Base-by-base conservation (phyloP, 2,888 invertebrate genomes). In the Saturnia pavonia region DNA sequence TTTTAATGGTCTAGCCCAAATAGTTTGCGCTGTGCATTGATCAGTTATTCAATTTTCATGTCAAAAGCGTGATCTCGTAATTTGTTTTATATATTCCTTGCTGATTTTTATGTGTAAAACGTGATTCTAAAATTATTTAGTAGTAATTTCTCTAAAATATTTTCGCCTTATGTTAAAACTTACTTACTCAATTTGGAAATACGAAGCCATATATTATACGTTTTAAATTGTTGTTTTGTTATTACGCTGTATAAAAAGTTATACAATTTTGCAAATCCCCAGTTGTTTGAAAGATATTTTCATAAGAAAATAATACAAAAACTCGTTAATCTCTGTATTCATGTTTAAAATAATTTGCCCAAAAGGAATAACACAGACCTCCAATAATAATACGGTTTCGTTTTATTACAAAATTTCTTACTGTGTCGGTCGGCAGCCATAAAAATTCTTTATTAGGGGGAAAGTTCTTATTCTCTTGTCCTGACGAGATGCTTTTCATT, bases 341-440 rank as follows among this genome's bases (percentile, higher is more conserved):
- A 63, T 34, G 27, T 63, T 27, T 27, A 63, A 63, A 27, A 34
- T 63, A 63, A 63, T 63, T 63, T 34, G 27, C 11, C 34, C 63
- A 11, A n/a, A 11, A 19, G 63, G 27, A 34, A 34, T 63, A 16
- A 63, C 34, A 34, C 34, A 34, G 34, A 63, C 14, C 34, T 25
- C 27, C 34, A 27, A 63, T 63, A 63, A 63, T 54, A 63, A 63
- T 63, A 63, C 19, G 63, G 63, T 63, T 63, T 27, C 63, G 34
- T 63, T 63, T 63, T 63, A 63, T 63, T 63, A 34, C 27, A 12
- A 63, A 63, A 63, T 63, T 63, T 63, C 63, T 34, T 63, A 34
- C 63, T 54, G 54, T 34, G 63, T 34, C 63, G 63, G 63, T 63
- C 34, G 34, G 34, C 63, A 7, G 34, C 27, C 63, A 34, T 63